Conservation (phyloP, 2,113 vertebrate species). For the Pseudopodoces humilis region DNA sequence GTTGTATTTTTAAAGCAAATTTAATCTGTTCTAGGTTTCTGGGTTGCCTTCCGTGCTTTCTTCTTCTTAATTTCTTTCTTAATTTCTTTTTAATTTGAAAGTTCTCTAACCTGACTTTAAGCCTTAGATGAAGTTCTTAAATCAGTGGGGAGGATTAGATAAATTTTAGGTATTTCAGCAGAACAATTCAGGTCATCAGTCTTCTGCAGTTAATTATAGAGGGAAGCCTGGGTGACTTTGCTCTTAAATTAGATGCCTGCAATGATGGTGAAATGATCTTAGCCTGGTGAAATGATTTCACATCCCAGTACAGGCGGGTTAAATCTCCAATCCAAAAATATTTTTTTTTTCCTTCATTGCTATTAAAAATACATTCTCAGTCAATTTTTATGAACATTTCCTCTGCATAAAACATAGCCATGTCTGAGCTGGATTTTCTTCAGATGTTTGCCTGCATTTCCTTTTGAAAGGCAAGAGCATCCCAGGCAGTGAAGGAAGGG, state of each 20-base stretch:
- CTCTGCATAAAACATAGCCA: not conserved
- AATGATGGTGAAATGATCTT: not conserved
- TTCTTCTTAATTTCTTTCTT: not conserved
- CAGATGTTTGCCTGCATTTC: not conserved
- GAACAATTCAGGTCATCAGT: constrained; percentile 29
- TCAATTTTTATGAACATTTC: not conserved
- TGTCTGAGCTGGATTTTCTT: not conserved
- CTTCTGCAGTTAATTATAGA: constrained; percentile 14
- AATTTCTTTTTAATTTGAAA: constrained; percentile 28
- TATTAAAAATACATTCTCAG: constrained; percentile 11
- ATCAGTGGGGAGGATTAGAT: not conserved
- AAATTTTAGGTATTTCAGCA: constrained; percentile 5
- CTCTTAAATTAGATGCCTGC: constrained; percentile 36
- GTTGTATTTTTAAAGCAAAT: not conserved
- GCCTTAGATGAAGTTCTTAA: constrained; percentile 20
- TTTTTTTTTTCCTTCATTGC: not conserved
- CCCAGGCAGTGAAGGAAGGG: not conserved
- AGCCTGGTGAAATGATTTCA: not conserved
- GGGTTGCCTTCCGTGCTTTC: not conserved
- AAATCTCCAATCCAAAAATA: not conserved
- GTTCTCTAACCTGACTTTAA: not conserved
- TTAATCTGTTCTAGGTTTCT: not conserved
- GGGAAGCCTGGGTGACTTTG: constrained; percentile 24
- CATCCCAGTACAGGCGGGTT: not conserved
- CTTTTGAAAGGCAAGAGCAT: not conserved